Percentiles rank a stretch among this genome's conserved stretches.
phyloP scores from a whole-genome alignment of 23 tunicate genomes.

The Diplosoma virens region DNA sequence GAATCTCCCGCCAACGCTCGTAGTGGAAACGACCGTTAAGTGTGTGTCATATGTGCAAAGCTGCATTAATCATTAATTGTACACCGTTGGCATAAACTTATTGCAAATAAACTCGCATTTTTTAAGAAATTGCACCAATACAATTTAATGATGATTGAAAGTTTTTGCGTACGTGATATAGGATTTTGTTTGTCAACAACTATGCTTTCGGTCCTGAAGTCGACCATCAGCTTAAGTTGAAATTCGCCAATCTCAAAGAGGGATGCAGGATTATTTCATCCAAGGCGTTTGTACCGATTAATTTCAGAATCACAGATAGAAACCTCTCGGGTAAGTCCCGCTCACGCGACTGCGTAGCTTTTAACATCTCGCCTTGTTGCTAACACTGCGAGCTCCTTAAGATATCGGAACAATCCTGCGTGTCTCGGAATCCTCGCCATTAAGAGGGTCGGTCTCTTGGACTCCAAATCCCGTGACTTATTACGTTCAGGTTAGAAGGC shows the following conservation, averaged over 20 bases:
- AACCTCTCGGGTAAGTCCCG: conserved; percentile 79
- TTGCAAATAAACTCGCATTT: too few species aligned
- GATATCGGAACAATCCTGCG: conserved; percentile 88
- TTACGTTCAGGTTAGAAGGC: conserved; percentile 81
- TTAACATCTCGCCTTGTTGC: too few species aligned
- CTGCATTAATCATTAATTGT: too few species aligned
- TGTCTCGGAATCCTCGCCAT: conserved; percentile 69
- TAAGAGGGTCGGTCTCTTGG: conserved; percentile 92
- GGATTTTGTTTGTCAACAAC: conserved; percentile 93
- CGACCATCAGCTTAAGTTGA: conserved; percentile 77
- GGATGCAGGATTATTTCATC: conserved; percentile 90
- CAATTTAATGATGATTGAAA: not conserved
- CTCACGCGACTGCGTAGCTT: too few species aligned
- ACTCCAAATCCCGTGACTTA: conserved; percentile 91
- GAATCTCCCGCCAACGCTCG: too few species aligned
- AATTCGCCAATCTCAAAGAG: conserved; percentile 80
- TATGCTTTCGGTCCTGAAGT: conserved; percentile 97
- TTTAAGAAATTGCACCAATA: too few species aligned
- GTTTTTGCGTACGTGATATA: not conserved
- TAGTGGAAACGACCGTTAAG: too few species aligned
- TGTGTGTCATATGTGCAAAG: too few species aligned
- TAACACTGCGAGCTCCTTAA: not conserved
- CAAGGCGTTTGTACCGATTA: conserved; percentile 85
- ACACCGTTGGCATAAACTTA: too few species aligned
- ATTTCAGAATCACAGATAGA: conserved; percentile 88